phyloP scores from a whole-genome alignment of 2,113 vertebrate genomes.

The Etheostoma spectabile region DNA sequence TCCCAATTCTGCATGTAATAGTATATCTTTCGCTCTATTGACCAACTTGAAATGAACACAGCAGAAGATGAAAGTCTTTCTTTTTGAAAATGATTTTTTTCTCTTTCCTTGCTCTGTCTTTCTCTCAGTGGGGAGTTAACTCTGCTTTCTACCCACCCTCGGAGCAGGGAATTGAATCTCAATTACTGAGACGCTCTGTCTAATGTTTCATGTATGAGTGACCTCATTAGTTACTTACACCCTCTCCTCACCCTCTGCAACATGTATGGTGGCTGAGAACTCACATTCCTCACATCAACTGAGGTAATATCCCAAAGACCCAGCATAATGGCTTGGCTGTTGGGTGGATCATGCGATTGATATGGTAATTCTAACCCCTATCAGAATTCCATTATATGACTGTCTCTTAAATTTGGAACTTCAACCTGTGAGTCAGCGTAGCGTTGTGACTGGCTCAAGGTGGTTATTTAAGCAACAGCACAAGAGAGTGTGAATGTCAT shows the following conservation, averaged over 20 bases:
- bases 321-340: constrained; percentile 23
- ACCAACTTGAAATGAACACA: neutral
- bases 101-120: neutral
- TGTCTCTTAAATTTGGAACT: constrained; percentile 11
- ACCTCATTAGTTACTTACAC: constrained; percentile 49
- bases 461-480: constrained; percentile 8
- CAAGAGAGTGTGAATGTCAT: too few relatives aligned
- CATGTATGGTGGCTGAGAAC: constrained; percentile 5
- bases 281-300: neutral
- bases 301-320: constrained; percentile 14
- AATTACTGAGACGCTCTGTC: constrained; percentile 46
- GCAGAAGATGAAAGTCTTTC: constrained; percentile 15
- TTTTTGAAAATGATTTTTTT: neutral
- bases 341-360: constrained; percentile 28
- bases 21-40: neutral
- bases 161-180: constrained; percentile 56
- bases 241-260: constrained; percentile 6
- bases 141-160: constrained; percentile 27
- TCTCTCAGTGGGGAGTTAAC: constrained; percentile 42
- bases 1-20: too few relatives aligned
- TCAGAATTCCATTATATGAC: constrained; percentile 22
- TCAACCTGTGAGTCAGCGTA: neutral
- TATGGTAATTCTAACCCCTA: constrained; percentile 14
- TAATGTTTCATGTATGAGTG: constrained; percentile 59
- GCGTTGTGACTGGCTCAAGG: neutral